Base-by-base conservation (phyloP, 2,888 invertebrate species). In the Physocephala rufipes region DNA sequence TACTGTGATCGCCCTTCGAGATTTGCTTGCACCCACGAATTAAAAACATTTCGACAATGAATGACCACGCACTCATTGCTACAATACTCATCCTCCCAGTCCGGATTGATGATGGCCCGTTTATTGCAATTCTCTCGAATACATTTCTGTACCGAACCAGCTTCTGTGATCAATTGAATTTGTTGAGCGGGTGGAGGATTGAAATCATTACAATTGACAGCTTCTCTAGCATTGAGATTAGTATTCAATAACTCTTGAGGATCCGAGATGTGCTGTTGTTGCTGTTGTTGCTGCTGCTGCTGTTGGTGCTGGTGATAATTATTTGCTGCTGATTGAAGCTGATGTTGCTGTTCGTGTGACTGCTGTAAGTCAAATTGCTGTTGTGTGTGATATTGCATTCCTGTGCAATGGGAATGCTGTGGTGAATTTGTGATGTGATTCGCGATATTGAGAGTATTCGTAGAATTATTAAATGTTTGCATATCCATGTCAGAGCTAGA, bases 81-180 rank as follows among this genome's bases (percentile, higher is more conserved):
- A 89, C 97, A 97, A 87, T 96, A 97, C 86, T 97, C 97, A 85
- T 95, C 95, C 86, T 97, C 97, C 97, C 97, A 97, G 87, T 96
- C 96, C 76, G 93, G 92, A 88, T 94, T 96, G 77, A 95, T 91
- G 80, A 96, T 92, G 76, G 96, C 95, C 59, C 92, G 92, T 87
- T 97, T 97, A 75, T 92, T 91, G 87, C 97, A 97, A 77, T 96
- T 96, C 81, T 93, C 93, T 74, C 96, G 92, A 81, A 95, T 94
- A 87, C 95, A 95, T 72, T 92, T 90, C 67, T 84, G 85, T 58
- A 78, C 79, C 1, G 80, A 72, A 1, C 79, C 80, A 75, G 86
- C 85, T 64, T 82, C 80, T 61, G 76, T 79, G 28, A 72, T 67
- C 68, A 81, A 64, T 53, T 79, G 79, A 13, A 79, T 28, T 71